These are phyloP conservation scores for Centropristis striata DNA, from an alignment of 2,113 vertebrate genomes.

Conservation along the genomic window DNA sequence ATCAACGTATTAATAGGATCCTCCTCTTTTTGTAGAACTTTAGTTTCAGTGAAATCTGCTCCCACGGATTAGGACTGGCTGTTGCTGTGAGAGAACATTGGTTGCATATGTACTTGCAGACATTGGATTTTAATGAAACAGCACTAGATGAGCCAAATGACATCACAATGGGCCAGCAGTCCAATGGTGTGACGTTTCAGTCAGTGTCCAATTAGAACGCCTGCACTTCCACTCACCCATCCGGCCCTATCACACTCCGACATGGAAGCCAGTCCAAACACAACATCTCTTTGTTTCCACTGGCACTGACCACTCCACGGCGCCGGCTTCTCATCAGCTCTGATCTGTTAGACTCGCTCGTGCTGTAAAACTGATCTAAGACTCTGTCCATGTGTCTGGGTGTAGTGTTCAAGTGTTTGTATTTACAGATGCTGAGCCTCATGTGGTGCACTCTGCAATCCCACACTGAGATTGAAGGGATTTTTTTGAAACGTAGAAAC, in stretches of 20 bases:
- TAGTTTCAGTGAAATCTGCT: slow-evolving; percentile 1
- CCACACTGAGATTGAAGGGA: slow-evolving; percentile 4
- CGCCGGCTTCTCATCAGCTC: slow-evolving; percentile 64
- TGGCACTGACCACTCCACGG: slow-evolving; percentile 56
- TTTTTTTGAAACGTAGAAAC: neutral
- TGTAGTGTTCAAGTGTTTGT: slow-evolving; percentile 40
- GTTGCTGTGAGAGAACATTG: slow-evolving; percentile 36
- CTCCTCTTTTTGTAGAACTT: neutral
- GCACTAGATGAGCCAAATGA: slow-evolving; percentile 46
- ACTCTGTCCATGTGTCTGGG: slow-evolving; percentile 51
- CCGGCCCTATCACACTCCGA: slow-evolving; percentile 54
- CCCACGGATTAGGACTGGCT: slow-evolving; percentile 15
- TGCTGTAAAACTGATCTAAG: slow-evolving; percentile 55
- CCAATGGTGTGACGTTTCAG: slow-evolving; percentile 64
- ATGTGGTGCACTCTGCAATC: slow-evolving; percentile 8
- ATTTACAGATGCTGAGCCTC: slow-evolving; percentile 22
- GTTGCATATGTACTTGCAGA: slow-evolving; percentile 43
- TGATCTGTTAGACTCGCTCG: slow-evolving; percentile 50
- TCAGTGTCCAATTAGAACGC: slow-evolving; percentile 68
- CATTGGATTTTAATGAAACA: slow-evolving; percentile 42
- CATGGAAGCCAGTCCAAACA: slow-evolving; percentile 69
- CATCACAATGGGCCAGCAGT: slow-evolving; percentile 58
- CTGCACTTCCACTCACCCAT: slow-evolving; percentile 72
- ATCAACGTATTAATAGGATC: neutral
- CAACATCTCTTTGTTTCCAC: slow-evolving; percentile 81